Evolutionary conservation across 2,888 invertebrate genomes (phyloP).

Genomic region (Micoletzkya japonica): DNA sequence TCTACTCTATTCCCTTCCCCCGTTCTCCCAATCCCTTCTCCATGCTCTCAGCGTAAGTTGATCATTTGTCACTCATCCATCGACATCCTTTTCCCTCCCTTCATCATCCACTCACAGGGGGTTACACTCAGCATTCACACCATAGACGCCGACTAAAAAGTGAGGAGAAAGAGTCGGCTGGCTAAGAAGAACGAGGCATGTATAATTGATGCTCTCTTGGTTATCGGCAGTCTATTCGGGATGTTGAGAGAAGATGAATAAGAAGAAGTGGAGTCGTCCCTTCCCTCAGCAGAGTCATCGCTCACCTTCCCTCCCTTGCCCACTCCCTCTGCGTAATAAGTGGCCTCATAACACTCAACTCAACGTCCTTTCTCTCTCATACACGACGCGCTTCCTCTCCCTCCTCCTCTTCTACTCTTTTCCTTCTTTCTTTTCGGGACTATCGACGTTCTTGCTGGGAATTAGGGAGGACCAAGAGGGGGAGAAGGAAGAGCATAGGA

Average conservation of each 20-base stretch:
- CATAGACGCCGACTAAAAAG: no score
- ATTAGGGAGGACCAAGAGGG: background rate
- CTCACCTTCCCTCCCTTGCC: background rate
- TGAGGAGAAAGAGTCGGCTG: no score
- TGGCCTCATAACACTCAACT: conserved; percentile 14
- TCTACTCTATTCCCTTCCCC: background rate
- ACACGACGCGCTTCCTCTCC: background rate
- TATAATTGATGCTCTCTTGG: no score
- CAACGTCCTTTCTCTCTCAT: background rate
- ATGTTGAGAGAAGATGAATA: background rate
- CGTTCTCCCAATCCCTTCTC: background rate
- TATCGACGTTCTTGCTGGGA: background rate
- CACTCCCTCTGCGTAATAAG: background rate
- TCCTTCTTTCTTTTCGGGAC: conserved; percentile 5
- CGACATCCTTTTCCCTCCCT: background rate
- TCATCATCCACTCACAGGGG: background rate
- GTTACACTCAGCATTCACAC: background rate
- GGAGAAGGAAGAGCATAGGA: background rate
- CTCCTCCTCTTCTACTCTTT: background rate
- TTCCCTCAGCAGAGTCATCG: background rate
- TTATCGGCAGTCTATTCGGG: no score
- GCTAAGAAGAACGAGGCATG: no score
- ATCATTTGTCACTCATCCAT: background rate
- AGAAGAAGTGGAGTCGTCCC: background rate
- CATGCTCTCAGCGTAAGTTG: background rate